Evolutionary conservation across 2,888 invertebrate genomes (phyloP), one percentile per base, ranked within the genome.

Genomic region (Pachycephus smyrnensis): DNA sequence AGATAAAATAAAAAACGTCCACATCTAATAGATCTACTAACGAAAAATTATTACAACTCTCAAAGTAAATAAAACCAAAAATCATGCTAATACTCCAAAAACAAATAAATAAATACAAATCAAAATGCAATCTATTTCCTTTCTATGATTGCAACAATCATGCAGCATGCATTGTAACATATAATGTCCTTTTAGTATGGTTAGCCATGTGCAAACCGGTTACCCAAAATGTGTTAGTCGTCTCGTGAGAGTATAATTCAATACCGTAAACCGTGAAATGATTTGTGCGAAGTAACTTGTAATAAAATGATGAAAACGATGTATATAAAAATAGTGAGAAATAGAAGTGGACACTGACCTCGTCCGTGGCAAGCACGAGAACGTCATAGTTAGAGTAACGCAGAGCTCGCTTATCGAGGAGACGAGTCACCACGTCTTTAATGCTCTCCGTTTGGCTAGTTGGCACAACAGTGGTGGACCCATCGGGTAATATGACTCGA

Each of bases 391-490:
- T 95, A 81, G 94, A 94, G 91, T 96, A 97, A 77, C 93, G 92
- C 73, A 98, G 93, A 82, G 96, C 97, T 82, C 98, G 93, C 89
- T 97, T 95, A 89, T 97, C 97, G 88, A 98, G 94, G 82, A 98
- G 93, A 79, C 96, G 94, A 83, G 95, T 95, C 35, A 98, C 95
- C 77, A 98, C 93, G 82, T 95, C 94, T 80, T 95, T 94, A 79
- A 98, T 95, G 0, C 95, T 95, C 90, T 97, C 96, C 37, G 94
- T 93, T 32, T 95, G 93, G 85, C 95, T 95, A 74, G 97, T 96
- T 85, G 96, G 96, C 80, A 98, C 96, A 84, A 98, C 98, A 1
- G 98, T 98, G 4, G 98, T 98, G 79, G 98, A 97, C 75, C 97
- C 96, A 92, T 98, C 98, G 2, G 97, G 97, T 80, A 99, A 93